Evolutionary conservation across 1,140 invertebrate species (phyloP).

Genomic region (Onthophagus taurus): DNA sequence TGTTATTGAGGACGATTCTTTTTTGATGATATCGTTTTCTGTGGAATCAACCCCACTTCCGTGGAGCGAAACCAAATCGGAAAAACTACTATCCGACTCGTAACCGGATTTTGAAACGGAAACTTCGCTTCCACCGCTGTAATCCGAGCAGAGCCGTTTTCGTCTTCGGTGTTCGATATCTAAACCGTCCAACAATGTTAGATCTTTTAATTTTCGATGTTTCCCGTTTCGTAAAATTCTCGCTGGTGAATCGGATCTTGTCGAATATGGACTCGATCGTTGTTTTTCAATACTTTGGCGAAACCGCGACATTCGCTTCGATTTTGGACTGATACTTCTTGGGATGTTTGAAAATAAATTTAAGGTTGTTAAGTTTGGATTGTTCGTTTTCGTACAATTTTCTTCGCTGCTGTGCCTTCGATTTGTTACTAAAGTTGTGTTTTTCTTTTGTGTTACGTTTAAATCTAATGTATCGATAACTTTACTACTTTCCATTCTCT

Average conservation of each 20-base stretch:
- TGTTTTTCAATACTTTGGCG: slow-evolving; percentile 22
- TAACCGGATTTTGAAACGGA: slow-evolving; percentile 44
- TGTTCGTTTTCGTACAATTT: slow-evolving; percentile 18
- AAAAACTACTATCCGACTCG: slow-evolving; percentile 52
- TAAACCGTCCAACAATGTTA: slow-evolving; percentile 40
- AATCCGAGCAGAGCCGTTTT: slow-evolving; percentile 47
- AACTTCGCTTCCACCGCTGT: slow-evolving; percentile 42
- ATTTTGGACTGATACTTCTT: slow-evolving; percentile 25
- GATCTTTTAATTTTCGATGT: slow-evolving; percentile 44
- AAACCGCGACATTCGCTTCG: slow-evolving; percentile 21
- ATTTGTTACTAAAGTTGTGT: slow-evolving; percentile 21
- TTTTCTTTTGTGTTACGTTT: slow-evolving; percentile 29
- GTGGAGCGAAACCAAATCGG: slow-evolving; percentile 39
- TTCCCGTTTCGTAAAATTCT: slow-evolving; percentile 57
- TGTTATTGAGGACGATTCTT: slow-evolving; percentile 4
- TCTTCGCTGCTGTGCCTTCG: slow-evolving; percentile 36
- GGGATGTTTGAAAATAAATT: slow-evolving; percentile 25
- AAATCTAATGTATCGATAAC: slow-evolving; percentile 34
- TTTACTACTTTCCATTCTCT: slow-evolving; percentile 21
- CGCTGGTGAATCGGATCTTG: slow-evolving; percentile 41
- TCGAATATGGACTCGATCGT: slow-evolving; percentile 43
- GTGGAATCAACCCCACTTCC: slow-evolving; percentile 28
- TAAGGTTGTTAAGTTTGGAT: slow-evolving; percentile 6
- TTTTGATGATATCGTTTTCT: slow-evolving; percentile 3
- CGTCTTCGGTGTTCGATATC: slow-evolving; percentile 43